phyloP scores from a whole-genome alignment of 1,140 invertebrate species.

The Teleopsis dalmanni region DNA sequence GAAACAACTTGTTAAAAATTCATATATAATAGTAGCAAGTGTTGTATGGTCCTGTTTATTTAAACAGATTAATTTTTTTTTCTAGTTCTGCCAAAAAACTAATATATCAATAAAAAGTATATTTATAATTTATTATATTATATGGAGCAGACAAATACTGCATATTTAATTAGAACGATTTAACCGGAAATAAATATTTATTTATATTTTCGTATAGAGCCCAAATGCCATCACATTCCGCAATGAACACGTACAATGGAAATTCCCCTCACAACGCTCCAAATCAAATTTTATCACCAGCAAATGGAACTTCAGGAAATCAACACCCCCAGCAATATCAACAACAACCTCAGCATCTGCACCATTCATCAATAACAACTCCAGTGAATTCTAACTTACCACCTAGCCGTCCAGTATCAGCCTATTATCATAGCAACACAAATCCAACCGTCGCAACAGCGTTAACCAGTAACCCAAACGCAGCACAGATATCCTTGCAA shows the following conservation, averaged over 20 bases:
- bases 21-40: too few relatives aligned
- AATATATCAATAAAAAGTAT: too few relatives aligned
- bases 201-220: slow-evolving; percentile 10
- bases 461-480: slow-evolving; percentile 20
- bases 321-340: slow-evolving; percentile 19
- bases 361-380: slow-evolving; percentile 15
- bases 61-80: too few relatives aligned
- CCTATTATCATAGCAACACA: slow-evolving; percentile 30
- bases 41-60: too few relatives aligned
- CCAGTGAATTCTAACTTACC: slow-evolving; percentile 21
- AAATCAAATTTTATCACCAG: slow-evolving; percentile 20
- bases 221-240: slow-evolving; percentile 28
- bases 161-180: too few relatives aligned
- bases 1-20: too few relatives aligned
- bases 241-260: slow-evolving; percentile 41
- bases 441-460: slow-evolving; percentile 8
- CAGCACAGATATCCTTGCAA: slow-evolving; percentile 13
- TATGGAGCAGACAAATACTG: too few relatives aligned
- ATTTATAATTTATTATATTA: too few relatives aligned
- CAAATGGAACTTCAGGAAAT: slow-evolving; percentile 21
- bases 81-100: too few relatives aligned
- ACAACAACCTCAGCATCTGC: slow-evolving; percentile 28
- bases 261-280: slow-evolving; percentile 37
- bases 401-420: slow-evolving; percentile 34
- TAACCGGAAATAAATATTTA: too few relatives aligned